These are phyloP conservation scores for Uria aalge DNA, from an alignment of 2,113 vertebrate species.

Conservation along the genomic window DNA sequence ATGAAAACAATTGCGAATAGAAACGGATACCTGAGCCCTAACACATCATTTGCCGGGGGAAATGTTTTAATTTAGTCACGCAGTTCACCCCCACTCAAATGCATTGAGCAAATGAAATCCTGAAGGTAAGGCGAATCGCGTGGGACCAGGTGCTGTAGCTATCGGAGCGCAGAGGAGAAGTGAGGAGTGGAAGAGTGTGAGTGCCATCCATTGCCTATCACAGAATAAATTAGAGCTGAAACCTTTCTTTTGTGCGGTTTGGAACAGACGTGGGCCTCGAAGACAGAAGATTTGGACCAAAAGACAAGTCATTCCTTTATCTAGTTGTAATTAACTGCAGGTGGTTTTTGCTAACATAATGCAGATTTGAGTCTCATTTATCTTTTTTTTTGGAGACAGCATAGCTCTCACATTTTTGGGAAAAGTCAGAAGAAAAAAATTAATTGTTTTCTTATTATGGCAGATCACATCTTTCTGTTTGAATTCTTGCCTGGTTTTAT, in stretches of 20 bases:
- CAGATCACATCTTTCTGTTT: conserved; percentile 16
- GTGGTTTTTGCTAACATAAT: conserved; percentile 44
- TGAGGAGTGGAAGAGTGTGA: not conserved
- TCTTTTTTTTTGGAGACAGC: not conserved
- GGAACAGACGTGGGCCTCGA: not conserved
- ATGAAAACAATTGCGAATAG: not conserved
- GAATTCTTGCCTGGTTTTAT: not conserved
- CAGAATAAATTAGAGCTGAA: conserved; percentile 14
- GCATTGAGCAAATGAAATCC: not conserved
- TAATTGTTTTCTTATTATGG: not conserved
- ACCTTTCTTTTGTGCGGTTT: not conserved
- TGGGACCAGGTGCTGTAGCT: not conserved
- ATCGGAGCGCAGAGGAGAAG: not conserved
- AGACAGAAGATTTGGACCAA: conserved; percentile 3
- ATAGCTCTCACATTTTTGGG: not conserved
- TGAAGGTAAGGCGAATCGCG: accelerated
- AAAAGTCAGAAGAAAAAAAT: conserved; percentile 14
- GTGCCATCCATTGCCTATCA: not conserved
- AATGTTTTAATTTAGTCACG: not conserved
- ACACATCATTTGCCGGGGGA: not conserved
- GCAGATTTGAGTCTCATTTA: conserved; percentile 17
- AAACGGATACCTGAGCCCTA: not conserved
- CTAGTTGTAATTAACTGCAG: conserved; percentile 49
- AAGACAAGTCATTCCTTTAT: conserved; percentile 28
- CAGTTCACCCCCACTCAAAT: not conserved